Evolutionary conservation across 2,113 vertebrate species (phyloP), one percentile per base, ranked within the genome.

Genomic region (Atractosteus spatula): DNA sequence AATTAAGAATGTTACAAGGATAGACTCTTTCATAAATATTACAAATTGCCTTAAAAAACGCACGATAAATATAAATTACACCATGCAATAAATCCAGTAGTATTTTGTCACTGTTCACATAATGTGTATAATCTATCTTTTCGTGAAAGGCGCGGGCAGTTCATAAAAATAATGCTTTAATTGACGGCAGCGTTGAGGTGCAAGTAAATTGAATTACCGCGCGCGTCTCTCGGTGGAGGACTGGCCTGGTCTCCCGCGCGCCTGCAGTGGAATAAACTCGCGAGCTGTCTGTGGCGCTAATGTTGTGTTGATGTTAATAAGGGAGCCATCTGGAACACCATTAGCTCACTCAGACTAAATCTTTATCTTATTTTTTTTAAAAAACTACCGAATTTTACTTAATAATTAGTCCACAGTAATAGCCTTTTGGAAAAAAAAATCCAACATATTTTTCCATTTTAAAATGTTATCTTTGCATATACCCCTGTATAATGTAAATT

Each of bases 291-390:
- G n/a, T 14, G 11, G 14, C 11, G 57, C 57, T 16, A 59, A 59
- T 59, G 14, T 59, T n/a, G 10, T n/a, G 12, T 59, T 59, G 11
- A 59, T 59, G 10, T 59, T 59, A 59, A 59, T 14, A 13, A 59
- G 6, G 92, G 89, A 88, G 88, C 47, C 5, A 7, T 51, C 29
- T 29, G 29, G 29, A 29, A 29, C 29, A 29, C 29, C 29, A 29
- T 29, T 29, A 29, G 29, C 29, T 29, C 29, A 29, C 29, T 29
- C 29, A 29, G 29, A 29, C 29, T 29, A 29, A 29, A 29, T 29
- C 29, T 29, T 29, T 29, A 29, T 29, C 29, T 29, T 10, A 51
- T 51, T 51, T 7, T 7, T 51, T 7, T 51, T 2, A 5, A 51
- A 51, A 51, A 51, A 51, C 10, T 7, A 51, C 47, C 10, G 47